A percentile compares a stretch with the other conserved stretches of the same genome.
Conservation (phyloP, 2,113 vertebrate genomes). For the Zapornia atra region DNA sequence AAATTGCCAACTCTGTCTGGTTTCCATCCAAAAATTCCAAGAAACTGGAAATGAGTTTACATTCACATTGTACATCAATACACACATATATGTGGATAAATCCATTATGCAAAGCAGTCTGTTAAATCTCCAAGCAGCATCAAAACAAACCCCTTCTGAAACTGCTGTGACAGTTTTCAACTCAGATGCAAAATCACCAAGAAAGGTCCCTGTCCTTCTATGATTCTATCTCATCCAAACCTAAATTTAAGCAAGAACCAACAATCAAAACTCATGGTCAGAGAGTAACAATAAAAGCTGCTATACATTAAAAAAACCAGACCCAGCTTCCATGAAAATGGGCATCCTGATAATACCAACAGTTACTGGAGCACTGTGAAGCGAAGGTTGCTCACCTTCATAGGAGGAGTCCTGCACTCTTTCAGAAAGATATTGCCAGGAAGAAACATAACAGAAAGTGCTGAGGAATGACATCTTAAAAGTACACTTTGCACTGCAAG, state of each 20-base stretch:
- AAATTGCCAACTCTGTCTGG: neutral
- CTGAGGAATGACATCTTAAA: neutral
- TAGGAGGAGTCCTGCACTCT: neutral
- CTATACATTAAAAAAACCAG: neutral
- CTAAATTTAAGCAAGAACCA: neutral
- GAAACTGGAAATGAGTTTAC: neutral
- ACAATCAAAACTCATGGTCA: neutral
- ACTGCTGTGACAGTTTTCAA: neutral
- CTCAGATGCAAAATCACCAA: neutral
- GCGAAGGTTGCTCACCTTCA: neutral
- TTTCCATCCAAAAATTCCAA: neutral
- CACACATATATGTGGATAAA: neutral
- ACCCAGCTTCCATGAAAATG: neutral
- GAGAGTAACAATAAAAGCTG: neutral
- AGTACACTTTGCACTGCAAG: neutral
- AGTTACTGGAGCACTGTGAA: neutral
- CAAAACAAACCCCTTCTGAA: neutral
- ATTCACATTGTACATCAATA: neutral
- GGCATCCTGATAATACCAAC: neutral
- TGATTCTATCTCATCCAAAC: neutral
- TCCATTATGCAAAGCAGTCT: neutral
- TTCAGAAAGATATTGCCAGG: neutral
- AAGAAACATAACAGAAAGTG: neutral
- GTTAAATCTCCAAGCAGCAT: neutral
- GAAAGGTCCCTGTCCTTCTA: neutral